phyloP scores from a whole-genome alignment of 2,888 invertebrate species.

The Meliscaeva auricollis region DNA sequence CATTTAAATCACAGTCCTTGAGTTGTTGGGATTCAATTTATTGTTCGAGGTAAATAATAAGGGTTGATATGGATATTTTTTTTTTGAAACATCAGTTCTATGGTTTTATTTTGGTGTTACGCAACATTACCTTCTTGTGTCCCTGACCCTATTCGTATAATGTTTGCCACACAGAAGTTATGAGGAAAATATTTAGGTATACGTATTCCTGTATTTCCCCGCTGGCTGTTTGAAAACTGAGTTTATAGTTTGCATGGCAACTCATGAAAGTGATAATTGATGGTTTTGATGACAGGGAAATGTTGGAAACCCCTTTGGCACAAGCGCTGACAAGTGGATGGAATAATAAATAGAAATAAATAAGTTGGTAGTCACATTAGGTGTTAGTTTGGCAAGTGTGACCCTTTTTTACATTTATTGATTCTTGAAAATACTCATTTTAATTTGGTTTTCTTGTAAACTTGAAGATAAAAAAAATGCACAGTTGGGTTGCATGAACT shows the following conservation, averaged over 20 bases:
- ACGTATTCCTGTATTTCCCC: neutral
- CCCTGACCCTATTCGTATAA: slow-evolving; percentile 44
- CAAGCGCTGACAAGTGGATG: slow-evolving; percentile 32
- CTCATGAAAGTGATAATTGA: slow-evolving; percentile 36
- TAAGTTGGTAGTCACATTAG: slow-evolving; percentile 15
- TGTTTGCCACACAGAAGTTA: slow-evolving; percentile 44
- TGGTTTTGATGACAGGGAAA: slow-evolving; percentile 4
- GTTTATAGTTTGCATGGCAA: slow-evolving; percentile 51
- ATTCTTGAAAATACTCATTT: too few species aligned
- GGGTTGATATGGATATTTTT: slow-evolving; percentile 59
- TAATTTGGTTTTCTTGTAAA: too few species aligned
- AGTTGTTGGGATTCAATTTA: slow-evolving; percentile 51
- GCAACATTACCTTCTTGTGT: slow-evolving; percentile 63
- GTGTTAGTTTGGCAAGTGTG: too few species aligned
- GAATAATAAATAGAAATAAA: slow-evolving; percentile 37
- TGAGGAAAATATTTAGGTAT: slow-evolving; percentile 1
- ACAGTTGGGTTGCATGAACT: too few species aligned
- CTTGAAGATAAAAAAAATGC: too few species aligned
- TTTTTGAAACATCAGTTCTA: slow-evolving; percentile 43
- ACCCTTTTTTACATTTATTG: too few species aligned
- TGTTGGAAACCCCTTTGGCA: slow-evolving; percentile 26
- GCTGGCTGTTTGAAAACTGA: slow-evolving; percentile 18
- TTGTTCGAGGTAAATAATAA: slow-evolving; percentile 67
- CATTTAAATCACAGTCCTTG: slow-evolving; percentile 48
- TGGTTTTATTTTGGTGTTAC: slow-evolving; percentile 70